These are phyloP conservation scores for Microtus montanus DNA, from an alignment of 2,113 vertebrate genomes.

Conservation along the genomic window DNA sequence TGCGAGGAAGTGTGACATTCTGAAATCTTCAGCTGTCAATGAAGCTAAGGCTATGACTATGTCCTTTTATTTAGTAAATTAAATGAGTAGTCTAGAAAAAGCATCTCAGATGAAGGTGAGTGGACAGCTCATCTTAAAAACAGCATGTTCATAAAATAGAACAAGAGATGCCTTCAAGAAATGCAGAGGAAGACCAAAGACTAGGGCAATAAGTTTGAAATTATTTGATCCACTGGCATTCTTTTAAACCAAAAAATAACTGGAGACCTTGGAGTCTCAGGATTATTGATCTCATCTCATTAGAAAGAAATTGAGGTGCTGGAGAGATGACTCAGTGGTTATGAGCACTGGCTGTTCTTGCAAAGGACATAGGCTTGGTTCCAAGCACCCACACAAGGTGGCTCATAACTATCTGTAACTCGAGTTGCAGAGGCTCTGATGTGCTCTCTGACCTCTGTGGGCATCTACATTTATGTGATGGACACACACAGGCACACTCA, in stretches of 20 bases:
- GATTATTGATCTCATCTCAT: conserved; percentile 28
- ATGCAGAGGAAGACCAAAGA: conserved; percentile 37
- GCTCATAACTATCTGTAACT: neutral
- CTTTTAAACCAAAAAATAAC: conserved; percentile 51
- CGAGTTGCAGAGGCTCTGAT: neutral
- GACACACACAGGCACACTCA: neutral
- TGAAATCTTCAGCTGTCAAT: conserved; percentile 38
- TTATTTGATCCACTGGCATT: conserved; percentile 25
- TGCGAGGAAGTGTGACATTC: conserved; percentile 6
- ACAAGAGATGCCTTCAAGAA: conserved; percentile 9
- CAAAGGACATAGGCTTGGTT: neutral
- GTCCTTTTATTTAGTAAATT: conserved; percentile 27
- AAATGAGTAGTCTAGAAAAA: conserved; percentile 45
- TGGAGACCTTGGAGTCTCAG: conserved; percentile 28
- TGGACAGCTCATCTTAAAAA: conserved; percentile 50
- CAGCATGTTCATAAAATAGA: conserved; percentile 36
- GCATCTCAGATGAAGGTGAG: conserved; percentile 24
- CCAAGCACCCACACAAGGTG: neutral
- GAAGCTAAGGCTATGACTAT: conserved; percentile 32
- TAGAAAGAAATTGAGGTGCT: neutral
- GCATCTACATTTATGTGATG: neutral
- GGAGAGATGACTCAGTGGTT: neutral
- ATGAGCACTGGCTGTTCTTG: neutral
- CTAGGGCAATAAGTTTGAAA: conserved; percentile 45
- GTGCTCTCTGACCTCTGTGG: neutral